Evolutionary conservation across 2,888 invertebrate genomes (phyloP).

Genomic region (Isoperla grammatica): DNA sequence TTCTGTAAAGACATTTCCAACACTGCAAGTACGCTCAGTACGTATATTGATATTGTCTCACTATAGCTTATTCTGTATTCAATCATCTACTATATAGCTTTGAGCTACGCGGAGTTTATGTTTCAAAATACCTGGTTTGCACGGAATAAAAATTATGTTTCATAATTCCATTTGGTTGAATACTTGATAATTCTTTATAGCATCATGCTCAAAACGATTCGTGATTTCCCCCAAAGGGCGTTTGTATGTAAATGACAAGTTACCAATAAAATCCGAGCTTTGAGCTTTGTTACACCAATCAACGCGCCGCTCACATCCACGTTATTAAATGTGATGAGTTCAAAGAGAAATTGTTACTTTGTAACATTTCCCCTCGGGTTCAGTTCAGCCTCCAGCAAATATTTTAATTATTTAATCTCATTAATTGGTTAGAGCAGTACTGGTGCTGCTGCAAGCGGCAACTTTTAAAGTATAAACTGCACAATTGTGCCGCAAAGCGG

Average conservation of each 20-base stretch:
- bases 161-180: too few species aligned
- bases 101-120: too few species aligned
- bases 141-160: too few species aligned
- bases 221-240: background rate
- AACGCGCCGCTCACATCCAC: background rate
- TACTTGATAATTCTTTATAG: too few species aligned
- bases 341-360: conserved; percentile 7
- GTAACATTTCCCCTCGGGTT: background rate
- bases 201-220: background rate
- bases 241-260: conserved; percentile 2
- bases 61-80: too few species aligned
- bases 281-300: conserved; percentile 6
- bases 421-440: conserved; percentile 6
- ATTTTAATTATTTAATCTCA: conserved; percentile 15
- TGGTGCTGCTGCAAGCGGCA: background rate
- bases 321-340: conserved; percentile 2
- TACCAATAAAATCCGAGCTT: conserved; percentile 1
- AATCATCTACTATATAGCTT: too few species aligned
- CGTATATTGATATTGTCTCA: too few species aligned
- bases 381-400: background rate
- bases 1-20: too few species aligned
- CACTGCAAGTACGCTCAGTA: too few species aligned
- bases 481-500: background rate
- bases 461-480: background rate
- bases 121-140: too few species aligned